phyloP scores from a whole-genome alignment of 1,140 invertebrate species.

The Drosophila persimilis region DNA sequence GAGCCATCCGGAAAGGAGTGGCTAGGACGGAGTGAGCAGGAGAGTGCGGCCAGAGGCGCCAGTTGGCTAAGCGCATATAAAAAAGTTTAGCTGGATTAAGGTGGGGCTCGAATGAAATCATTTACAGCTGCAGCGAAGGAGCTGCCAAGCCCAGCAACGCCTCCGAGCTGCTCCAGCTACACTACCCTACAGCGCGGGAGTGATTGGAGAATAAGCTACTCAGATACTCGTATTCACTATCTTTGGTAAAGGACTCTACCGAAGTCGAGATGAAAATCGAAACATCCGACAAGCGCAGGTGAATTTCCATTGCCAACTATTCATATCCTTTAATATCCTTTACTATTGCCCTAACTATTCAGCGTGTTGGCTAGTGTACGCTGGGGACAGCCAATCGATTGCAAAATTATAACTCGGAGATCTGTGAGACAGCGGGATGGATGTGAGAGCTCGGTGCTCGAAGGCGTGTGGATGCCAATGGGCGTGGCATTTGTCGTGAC shows the following conservation, averaged over 20 bases:
- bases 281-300: too few species aligned
- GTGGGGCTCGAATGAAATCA: conserved; percentile 72
- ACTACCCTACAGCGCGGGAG: conserved; percentile 15
- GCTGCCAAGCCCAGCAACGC: conserved; percentile 23
- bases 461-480: conserved; percentile 11
- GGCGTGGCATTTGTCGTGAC: conserved; percentile 65
- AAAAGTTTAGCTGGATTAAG: conserved; percentile 78
- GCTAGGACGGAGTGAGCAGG: background rate
- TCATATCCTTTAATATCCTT: too few species aligned
- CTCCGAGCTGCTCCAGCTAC: conserved; percentile 2
- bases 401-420: conserved; percentile 1
- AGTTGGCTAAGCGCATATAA: conserved; percentile 78
- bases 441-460: too few species aligned
- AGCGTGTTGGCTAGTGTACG: too few species aligned
- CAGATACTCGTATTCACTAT: too few species aligned
- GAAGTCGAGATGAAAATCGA: too few species aligned
- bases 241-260: too few species aligned
- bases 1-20: conserved; percentile 29
- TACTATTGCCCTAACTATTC: too few species aligned
- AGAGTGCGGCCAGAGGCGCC: conserved; percentile 44
- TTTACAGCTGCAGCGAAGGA: conserved; percentile 65
- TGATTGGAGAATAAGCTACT: too few species aligned
- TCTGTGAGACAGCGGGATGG: conserved; percentile 2
- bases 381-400: background rate
- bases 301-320: too few species aligned